Evolutionary conservation across 2,797 vertebrate species (phyloP), one percentile per base, ranked within the genome.

Genomic region (Eulemur albifrons): DNA sequence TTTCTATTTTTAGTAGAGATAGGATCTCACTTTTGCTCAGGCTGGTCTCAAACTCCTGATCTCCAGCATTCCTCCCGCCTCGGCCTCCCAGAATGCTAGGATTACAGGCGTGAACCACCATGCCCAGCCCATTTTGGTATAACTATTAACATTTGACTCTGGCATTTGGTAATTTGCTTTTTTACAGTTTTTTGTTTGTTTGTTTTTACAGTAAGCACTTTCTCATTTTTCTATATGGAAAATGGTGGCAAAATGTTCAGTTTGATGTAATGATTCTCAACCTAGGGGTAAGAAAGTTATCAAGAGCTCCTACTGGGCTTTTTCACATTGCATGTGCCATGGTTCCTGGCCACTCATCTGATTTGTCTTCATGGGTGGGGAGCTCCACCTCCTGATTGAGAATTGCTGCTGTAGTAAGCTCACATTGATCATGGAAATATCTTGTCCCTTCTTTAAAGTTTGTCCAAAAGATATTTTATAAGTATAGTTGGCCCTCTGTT

Each of bases 111-210:
- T 45, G 43, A 45, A 2, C 43, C 43, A 45, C 43, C 9, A 2
- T 45, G 43, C 43, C 43, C 43, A 45, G 43, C 43, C 52, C 11
- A 63, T 32, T 69, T 80, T 73, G 40, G 43, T 23, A 0, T 75
- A 59, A 72, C 38, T 93, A 52, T 93, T 80, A 83, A 38, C 67
- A n/a, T 85, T 85, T 67, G 23, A 84, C 48, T 79, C 35, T 88
- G 77, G 43, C 52, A 91, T 97, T 88, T 80, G 35, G 1, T 77
- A 63, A 72, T 93, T 95, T 92, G 12, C 4, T 48, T 73, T 96
- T 92, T 83, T 92, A 63, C 10, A 85, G 27, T 87, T 80, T 73
- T 43, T 57, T 63, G 52, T 54, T 21, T 54, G 50, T 54, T 23
- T 57, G 23, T 20, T 63, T 61, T 63, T 63, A 61, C 30, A 84